Evolutionary conservation across 2,797 vertebrate species (phyloP), one percentile per base, ranked within the genome.

Genomic region (Scarus forsteni): DNA sequence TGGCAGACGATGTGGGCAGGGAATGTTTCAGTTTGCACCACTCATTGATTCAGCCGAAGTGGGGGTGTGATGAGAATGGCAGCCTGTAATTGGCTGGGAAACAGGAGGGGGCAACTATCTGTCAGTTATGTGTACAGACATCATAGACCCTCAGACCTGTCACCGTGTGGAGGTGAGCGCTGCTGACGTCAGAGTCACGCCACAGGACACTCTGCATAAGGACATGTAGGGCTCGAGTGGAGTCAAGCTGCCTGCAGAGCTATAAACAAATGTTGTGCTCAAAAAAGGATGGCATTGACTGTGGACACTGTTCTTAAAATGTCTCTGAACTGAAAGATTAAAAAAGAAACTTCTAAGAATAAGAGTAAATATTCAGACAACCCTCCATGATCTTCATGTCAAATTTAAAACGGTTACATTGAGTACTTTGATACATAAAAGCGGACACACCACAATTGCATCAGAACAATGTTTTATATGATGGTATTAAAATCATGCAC

Each of bases 251-350:
- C 81, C 65, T 40, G 58, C n/a, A 8, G 52, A 75, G 81, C 85
- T 86, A 86, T 85, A 91, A 88, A 89, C 81, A 89, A 80, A 80
- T 74, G 50, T 46, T 11, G 56, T 48, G 8, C 77, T 81, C 44
- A 58, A 57, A 66, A 51, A 19, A 46, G 43, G 51, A 57, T 49
- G 9, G 14, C 61, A 66, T 51, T 5, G 2, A 61, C 55, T 45
- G 42, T 44, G 48, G 10, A 8, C 14, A 3, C 42, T 10, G 8
- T 19, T 44, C 12, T 59, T 13, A n/a, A 51, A 54, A 42, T 27
- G 60, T 40, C 14, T 38, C 54, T 13, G 43, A 11, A 16, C 52
- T 40, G 13, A 16, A 50, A 35, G 9, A 54, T 55, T 10, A 52
- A 56, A 53, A 52, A 70, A 51, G 35, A 60, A 14, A 1, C 15